Evolutionary conservation across 2,113 vertebrate genomes (phyloP), one percentile per base, ranked within the genome.

Genomic region (Python bivittatus): DNA sequence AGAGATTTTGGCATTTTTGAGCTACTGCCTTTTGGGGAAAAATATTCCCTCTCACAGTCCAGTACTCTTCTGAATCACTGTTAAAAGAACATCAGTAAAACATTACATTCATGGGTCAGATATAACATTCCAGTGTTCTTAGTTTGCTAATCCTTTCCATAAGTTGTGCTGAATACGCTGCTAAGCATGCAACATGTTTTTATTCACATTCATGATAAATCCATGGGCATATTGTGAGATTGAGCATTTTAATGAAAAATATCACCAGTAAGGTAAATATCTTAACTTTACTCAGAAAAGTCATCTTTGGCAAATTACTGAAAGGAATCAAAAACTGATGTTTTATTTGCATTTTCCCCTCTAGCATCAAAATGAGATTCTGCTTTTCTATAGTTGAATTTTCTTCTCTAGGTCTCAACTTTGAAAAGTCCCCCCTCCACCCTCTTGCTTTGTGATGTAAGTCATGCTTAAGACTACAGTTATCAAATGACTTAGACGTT

Each of bases 111-210:
- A 38, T 90, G 90, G 88, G 58, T 64, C 92, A 92, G 54, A 92
- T 83, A 89, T 0, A 0, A 25, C 6, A 58, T 88, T 90, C 93
- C n/a, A 95, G 27, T 84, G 61, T 90, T 61, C 60, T 25, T 9
- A 87, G 53, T 2, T 90, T 88, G 58, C 29, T 4, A 68, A 56
- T 86, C 60, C 56, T 61, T 42, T n/a, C 89, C 79, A 64, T 91
- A 57, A 90, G 57, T 20, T 6, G 0, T 0, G 25, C 0, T 6
- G 44, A 42, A 3, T 57, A 9, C 88, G 3, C 15, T 33, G 2
- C n/a, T 79, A 53, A 84, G 84, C 79, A 27, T 53, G 3, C 25
- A 72, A 61, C 3, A 0, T 2, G 60, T 11, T 52, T 88, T 88
- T 54, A 12, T 6, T 91, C 0, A 0, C 54, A 52, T 38, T 60